Conservation (phyloP, 1,140 invertebrate genomes). For the Paramacrobiotus metropolitanus region DNA sequence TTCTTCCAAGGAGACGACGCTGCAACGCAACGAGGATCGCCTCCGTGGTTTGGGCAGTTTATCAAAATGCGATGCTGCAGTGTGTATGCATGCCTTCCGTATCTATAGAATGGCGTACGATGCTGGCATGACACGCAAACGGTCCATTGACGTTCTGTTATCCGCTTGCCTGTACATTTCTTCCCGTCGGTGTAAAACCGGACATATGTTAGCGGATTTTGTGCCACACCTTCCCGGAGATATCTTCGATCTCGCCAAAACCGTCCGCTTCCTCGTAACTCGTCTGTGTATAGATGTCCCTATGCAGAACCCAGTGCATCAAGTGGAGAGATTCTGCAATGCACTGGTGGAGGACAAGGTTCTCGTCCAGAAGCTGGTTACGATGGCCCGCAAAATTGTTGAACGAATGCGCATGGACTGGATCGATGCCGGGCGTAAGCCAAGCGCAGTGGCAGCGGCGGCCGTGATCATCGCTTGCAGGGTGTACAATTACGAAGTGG, state of each 20-base stretch:
- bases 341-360: neutral
- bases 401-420: neutral
- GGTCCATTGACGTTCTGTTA: neutral
- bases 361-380: neutral
- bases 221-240: neutral
- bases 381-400: neutral
- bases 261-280: neutral
- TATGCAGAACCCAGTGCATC: neutral
- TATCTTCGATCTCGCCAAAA: neutral
- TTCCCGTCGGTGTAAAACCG: neutral
- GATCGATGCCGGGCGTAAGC: constrained; percentile 1
- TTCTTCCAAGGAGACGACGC: neutral
- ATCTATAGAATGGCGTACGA: neutral
- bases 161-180: constrained; percentile 1
- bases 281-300: neutral
- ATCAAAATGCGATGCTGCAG: neutral
- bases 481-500: neutral
- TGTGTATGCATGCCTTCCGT: neutral
- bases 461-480: neutral
- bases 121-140: neutral
- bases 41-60: neutral
- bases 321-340: neutral
- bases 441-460: neutral
- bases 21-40: neutral
- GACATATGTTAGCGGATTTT: neutral